A percentile compares a stretch with the other conserved stretches of the same genome.
Evolutionary conservation across 2,888 invertebrate genomes (phyloP).

Genomic region (Acanthacorydalis orientalis): DNA sequence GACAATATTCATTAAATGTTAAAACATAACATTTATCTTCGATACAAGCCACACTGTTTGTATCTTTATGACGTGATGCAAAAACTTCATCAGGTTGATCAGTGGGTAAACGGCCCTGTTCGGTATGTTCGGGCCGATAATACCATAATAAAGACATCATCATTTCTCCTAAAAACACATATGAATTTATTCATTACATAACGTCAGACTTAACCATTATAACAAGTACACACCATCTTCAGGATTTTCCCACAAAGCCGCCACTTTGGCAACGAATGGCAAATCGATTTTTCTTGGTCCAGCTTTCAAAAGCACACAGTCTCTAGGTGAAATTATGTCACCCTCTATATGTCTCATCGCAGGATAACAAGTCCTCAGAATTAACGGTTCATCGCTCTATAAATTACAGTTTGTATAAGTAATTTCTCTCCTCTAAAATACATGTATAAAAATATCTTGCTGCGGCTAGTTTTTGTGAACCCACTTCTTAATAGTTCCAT

Average conservation of each 20-base stretch:
- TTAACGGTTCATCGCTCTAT: conserved; percentile 58
- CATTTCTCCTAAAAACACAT: conserved; percentile 64
- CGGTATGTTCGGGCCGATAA: conserved; percentile 94
- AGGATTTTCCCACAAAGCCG: conserved; percentile 88
- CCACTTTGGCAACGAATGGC: conserved; percentile 89
- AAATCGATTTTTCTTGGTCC: conserved; percentile 67
- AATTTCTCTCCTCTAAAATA: no score
- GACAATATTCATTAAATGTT: conserved; percentile 91
- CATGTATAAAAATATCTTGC: no score
- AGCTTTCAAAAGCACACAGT: conserved; percentile 83
- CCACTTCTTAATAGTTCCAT: no score
- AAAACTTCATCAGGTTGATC: conserved; percentile 87
- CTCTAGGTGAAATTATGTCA: conserved; percentile 68
- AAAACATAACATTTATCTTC: conserved; percentile 96
- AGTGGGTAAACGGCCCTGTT: conserved; percentile 61
- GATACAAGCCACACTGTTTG: conserved; percentile 91
- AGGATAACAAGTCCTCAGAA: conserved; percentile 69
- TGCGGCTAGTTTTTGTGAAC: no score
- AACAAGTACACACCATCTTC: conserved; percentile 54
- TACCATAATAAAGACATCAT: conserved; percentile 96
- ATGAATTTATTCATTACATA: neutral
- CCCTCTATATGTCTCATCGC: conserved; percentile 83
- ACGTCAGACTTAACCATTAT: neutral
- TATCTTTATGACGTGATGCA: conserved; percentile 88
- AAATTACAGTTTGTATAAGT: conserved; percentile 11